phyloP scores from a whole-genome alignment of 2,113 vertebrate genomes.

The Spermophilus dauricus region DNA sequence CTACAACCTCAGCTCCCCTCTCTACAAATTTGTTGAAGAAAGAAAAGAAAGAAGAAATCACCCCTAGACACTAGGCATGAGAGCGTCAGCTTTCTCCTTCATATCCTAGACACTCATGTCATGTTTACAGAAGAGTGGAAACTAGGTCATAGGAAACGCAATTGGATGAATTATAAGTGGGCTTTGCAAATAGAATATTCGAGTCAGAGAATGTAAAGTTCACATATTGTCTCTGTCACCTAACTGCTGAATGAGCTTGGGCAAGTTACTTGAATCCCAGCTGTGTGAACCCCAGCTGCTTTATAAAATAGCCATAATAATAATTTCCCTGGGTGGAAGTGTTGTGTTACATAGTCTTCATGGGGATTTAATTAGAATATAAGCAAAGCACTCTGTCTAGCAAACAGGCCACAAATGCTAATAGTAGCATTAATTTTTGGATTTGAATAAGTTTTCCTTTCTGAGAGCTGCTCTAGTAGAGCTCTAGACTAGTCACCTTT shows the following conservation, averaged over 20 bases:
- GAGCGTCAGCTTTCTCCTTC: neutral
- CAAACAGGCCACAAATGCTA: neutral
- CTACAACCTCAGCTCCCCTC: neutral
- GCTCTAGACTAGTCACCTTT: neutral
- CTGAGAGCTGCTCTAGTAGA: neutral
- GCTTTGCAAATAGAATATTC: neutral
- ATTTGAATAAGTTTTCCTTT: neutral
- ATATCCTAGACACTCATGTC: neutral
- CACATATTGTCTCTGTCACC: neutral
- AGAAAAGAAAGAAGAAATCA: slow-evolving; percentile 6
- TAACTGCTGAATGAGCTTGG: neutral
- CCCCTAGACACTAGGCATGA: neutral
- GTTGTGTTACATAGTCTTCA: neutral
- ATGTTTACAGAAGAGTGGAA: neutral
- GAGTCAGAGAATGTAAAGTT: neutral
- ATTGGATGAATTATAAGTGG: neutral
- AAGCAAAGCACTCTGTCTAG: neutral
- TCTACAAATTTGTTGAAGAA: neutral
- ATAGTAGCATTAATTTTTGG: neutral
- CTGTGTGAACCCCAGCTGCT: neutral
- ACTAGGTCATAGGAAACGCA: neutral
- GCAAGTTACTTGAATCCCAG: neutral
- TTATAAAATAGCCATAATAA: neutral
- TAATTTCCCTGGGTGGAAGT: neutral
- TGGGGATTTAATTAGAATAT: neutral